These are phyloP conservation scores for Callithrix jacchus DNA, from an alignment of 2,113 vertebrate genomes.

Conservation along the genomic window DNA sequence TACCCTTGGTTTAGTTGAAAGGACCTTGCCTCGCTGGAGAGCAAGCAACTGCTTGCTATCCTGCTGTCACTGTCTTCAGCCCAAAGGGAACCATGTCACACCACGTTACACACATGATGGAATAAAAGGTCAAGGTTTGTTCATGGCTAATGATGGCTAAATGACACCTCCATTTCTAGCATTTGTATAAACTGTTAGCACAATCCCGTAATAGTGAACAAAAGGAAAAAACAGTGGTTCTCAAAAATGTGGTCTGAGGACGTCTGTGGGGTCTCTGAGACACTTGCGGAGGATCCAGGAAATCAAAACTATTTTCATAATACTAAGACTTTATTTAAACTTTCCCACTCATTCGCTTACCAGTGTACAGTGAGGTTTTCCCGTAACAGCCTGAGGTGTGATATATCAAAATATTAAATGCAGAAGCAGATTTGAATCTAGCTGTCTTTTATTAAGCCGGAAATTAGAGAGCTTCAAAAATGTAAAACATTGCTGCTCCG, in stretches of 20 bases:
- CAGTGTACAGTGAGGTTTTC: background rate
- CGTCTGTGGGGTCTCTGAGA: background rate
- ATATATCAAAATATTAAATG: background rate
- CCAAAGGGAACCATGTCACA: slow-evolving; percentile 82
- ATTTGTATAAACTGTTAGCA: slow-evolving; percentile 76
- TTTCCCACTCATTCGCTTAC: background rate
- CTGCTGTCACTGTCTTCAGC: slow-evolving; percentile 84
- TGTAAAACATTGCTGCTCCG: background rate
- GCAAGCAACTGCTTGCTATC: slow-evolving; percentile 74
- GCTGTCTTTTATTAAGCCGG: background rate
- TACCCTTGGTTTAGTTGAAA: slow-evolving; percentile 78
- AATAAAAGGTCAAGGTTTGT: slow-evolving; percentile 84
- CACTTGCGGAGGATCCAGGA: background rate
- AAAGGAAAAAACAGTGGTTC: background rate
- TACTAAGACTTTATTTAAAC: background rate
- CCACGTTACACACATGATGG: slow-evolving; percentile 80
- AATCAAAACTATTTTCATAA: background rate
- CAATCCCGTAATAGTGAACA: slow-evolving; percentile 59
- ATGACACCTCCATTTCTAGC: slow-evolving; percentile 80
- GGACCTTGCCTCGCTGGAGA: slow-evolving; percentile 80
- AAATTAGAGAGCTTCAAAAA: background rate
- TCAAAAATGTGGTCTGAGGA: background rate
- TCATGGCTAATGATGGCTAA: slow-evolving; percentile 80
- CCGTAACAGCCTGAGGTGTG: background rate
- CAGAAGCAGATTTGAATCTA: background rate